Evolutionary conservation across 1,140 invertebrate genomes (phyloP).

Genomic region (Papilio polytes): DNA sequence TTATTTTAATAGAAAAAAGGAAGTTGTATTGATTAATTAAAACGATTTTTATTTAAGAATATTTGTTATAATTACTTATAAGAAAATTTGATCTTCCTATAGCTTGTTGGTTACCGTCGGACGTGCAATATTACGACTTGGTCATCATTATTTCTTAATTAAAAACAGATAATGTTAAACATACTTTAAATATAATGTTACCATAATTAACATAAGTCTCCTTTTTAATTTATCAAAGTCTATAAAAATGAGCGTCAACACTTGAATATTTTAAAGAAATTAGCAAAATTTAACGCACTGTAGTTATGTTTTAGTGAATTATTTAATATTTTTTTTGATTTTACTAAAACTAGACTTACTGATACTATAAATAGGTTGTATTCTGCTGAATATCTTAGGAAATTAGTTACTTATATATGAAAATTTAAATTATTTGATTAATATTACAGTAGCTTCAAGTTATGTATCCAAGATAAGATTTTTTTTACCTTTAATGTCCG

Average conservation of each 20-base stretch:
- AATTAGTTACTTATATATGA: neutral
- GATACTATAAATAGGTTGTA: neutral
- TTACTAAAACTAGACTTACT: neutral
- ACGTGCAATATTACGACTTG: neutral
- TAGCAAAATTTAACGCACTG: too few relatives aligned
- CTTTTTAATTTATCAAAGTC: constrained; percentile 11
- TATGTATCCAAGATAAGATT: constrained; percentile 42
- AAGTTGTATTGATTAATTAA: too few relatives aligned
- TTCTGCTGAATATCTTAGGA: neutral
- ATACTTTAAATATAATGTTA: neutral
- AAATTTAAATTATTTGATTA: constrained; percentile 13
- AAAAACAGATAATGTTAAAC: neutral
- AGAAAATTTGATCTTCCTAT: constrained; percentile 1
- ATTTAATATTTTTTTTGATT: neutral
- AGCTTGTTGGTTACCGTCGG: constrained; percentile 39
- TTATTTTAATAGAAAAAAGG: too few relatives aligned
- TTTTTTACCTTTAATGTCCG: constrained; percentile 74
- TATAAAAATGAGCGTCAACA: neutral
- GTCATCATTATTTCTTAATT: neutral
- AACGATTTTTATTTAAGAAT: neutral
- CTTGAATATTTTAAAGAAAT: neutral
- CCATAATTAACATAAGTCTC: neutral
- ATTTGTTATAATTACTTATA: neutral
- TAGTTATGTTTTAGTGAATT: neutral
- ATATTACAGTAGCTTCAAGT: neutral